These are phyloP conservation scores for Eulemur rubriventer DNA, from an alignment of 2,797 vertebrate species.

Conservation along the genomic window DNA sequence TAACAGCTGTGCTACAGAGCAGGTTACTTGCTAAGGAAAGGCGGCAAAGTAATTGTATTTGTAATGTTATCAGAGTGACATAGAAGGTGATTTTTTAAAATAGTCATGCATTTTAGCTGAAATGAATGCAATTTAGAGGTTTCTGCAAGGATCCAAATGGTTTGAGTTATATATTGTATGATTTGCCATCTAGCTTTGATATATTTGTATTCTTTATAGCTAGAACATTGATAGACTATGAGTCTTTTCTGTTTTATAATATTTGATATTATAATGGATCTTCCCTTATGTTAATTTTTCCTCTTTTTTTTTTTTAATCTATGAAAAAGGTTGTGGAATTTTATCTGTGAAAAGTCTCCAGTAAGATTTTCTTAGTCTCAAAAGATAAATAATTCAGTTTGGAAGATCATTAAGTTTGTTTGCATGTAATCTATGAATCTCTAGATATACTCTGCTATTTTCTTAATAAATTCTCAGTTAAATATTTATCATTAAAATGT, in stretches of 20 bases:
- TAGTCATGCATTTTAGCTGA: background rate
- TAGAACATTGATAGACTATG: background rate
- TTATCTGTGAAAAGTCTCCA: background rate
- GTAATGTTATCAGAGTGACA: background rate
- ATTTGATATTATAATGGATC: background rate
- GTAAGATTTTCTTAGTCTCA: background rate
- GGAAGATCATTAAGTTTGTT: background rate
- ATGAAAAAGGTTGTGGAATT: background rate
- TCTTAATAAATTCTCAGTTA: background rate
- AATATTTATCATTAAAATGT: background rate
- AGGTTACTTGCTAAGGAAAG: background rate
- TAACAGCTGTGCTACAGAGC: background rate
- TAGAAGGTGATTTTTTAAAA: background rate
- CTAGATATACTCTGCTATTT: background rate
- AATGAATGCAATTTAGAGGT: slow-evolving; percentile 3
- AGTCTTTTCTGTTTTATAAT: background rate
- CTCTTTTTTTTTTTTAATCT: background rate
- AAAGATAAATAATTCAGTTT: background rate
- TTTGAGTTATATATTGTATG: background rate
- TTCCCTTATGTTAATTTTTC: background rate
- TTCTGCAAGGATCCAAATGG: background rate
- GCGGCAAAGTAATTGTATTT: background rate
- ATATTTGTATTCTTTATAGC: background rate
- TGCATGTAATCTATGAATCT: background rate
- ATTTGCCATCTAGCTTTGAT: background rate